Percentiles rank a stretch among this genome's conserved stretches.
phyloP scores from a whole-genome alignment of 2,888 invertebrate genomes.

The Polydesmus complanatus region DNA sequence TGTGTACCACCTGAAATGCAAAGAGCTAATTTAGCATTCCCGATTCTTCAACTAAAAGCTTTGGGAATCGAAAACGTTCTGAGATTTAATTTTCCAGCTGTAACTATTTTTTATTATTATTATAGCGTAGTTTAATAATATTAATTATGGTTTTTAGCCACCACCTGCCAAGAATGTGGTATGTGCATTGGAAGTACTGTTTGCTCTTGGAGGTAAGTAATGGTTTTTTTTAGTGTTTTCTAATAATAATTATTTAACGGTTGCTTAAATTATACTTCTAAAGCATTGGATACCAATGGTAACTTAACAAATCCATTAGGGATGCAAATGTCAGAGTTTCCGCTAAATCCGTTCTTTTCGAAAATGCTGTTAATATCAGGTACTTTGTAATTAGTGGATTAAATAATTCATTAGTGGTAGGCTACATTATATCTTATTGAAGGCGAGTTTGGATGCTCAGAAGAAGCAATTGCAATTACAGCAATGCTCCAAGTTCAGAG shows the following conservation, averaged over 20 bases:
- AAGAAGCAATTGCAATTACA: constrained; percentile 77
- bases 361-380: constrained; percentile 69
- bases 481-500: constrained; percentile 91
- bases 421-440: neutral
- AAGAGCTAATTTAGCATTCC: constrained; percentile 67
- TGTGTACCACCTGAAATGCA: constrained; percentile 85
- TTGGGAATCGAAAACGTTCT: constrained; percentile 84
- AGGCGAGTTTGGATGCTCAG: constrained; percentile 76
- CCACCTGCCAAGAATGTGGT: constrained; percentile 80
- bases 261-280: constrained; percentile 22
- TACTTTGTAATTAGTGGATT: constrained; percentile 21
- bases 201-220: constrained; percentile 47
- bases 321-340: constrained; percentile 76
- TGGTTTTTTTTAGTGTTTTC: neutral
- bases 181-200: constrained; percentile 70
- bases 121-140: neutral
- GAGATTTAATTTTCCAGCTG: constrained; percentile 75
- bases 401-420: neutral
- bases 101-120: constrained; percentile 24
- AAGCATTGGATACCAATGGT: constrained; percentile 62
- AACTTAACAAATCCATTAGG: constrained; percentile 65
- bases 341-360: constrained; percentile 70
- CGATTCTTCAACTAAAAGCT: constrained; percentile 80
- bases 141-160: constrained; percentile 39
- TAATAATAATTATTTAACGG: constrained; percentile 1